Base-by-base conservation (phyloP, 2,797 vertebrate genomes). In the Ctenopoma multispine region DNA sequence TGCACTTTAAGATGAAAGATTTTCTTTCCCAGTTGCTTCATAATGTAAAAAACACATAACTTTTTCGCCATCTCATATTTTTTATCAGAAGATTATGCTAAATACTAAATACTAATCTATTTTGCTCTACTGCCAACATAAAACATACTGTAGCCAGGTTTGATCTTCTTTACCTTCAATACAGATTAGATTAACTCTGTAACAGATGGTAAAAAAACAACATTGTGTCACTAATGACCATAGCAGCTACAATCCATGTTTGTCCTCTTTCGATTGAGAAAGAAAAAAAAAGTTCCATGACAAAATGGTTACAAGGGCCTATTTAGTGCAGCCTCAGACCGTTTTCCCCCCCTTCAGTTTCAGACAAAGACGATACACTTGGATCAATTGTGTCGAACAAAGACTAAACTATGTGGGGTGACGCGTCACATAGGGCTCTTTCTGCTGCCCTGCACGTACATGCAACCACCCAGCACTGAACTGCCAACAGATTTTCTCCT, bases 341-440 rank as follows among this genome's bases (percentile, higher is more conserved):
- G 70, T 82, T 73, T 84, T 68, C 69, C 77, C 79, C 78, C 79
- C 80, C 76, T 80, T 67, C 69, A 72, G 58, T 62, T 86, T 69
- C 34, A 90, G 84, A 93, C 92, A 93, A 94, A 93, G 89, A 83
- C 74, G 79, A 92, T 81, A 49, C 89, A 91, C 84, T 94, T 92
- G 90, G 89, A 93, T 93, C 90, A 89, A 90, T 90, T 93, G 90
- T 91, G 89, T 82, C 15, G 74, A 91, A 94, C 92, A 93, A 93
- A 90, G 90, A 82, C 82, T 38, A 73, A 91, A 92, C 87, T 89
- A 86, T 90, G 85, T 81, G 81, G 88, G 90, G 89, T 90, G 91
- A 92, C 27, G 87, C 92, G 91, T 90, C 89, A 91, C 81, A 91
- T 84, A 89, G 84, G 80, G 81, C 80, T 89, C 90, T 90, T 91